Conservation (phyloP, 23 tunicate species). For the Pegea sp. region DNA sequence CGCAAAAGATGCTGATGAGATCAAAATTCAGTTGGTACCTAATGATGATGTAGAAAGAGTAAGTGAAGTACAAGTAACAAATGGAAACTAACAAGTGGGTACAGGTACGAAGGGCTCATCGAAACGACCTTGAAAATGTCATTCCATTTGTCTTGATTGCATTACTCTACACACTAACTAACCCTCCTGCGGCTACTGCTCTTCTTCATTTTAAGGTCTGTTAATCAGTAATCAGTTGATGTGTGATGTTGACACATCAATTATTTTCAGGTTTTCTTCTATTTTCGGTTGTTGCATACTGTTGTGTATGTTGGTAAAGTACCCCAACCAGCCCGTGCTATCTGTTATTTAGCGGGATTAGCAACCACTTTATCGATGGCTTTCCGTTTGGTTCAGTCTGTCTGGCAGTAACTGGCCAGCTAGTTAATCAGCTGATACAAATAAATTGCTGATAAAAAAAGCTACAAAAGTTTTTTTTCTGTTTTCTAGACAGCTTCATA, state of each 20-base stretch:
- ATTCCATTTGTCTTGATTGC: conserved; percentile 55
- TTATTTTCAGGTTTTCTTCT: neutral
- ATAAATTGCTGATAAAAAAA: too few species aligned
- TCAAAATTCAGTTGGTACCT: conserved; percentile 11
- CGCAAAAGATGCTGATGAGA: conserved; percentile 17
- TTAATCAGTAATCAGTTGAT: neutral
- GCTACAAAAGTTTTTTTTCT: too few species aligned
- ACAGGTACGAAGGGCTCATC: conserved; percentile 51
- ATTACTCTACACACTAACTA: conserved; percentile 18
- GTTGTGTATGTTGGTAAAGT: neutral
- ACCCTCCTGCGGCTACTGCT: conserved; percentile 35
- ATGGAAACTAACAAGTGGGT: too few species aligned
- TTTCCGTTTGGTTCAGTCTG: neutral
- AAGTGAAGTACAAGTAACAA: too few species aligned
- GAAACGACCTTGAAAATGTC: conserved; percentile 71
- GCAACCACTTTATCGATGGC: neutral
- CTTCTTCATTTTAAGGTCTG: conserved; percentile 47
- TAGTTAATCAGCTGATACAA: too few species aligned
- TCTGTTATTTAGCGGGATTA: neutral
- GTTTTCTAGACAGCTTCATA: too few species aligned
- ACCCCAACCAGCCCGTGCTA: neutral
- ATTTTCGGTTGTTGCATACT: neutral
- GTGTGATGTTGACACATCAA: neutral
- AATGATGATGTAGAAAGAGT: conserved; percentile 68
- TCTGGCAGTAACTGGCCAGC: too few species aligned